Conservation (phyloP, 1,140 invertebrate species). For the Lethrus apterus region DNA sequence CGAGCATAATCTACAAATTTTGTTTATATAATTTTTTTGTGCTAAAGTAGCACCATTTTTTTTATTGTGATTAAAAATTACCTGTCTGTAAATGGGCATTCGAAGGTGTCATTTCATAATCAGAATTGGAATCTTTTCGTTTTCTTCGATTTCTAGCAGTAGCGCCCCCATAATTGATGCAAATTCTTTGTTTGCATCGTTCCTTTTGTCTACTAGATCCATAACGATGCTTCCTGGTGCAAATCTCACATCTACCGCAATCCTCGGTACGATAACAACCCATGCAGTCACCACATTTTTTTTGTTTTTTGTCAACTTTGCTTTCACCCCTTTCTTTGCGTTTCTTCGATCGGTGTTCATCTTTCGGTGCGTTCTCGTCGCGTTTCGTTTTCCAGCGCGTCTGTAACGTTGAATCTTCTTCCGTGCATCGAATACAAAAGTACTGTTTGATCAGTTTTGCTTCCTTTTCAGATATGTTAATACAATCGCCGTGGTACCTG, state of each 20-base stretch:
- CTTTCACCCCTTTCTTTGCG: constrained; percentile 39
- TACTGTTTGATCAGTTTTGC: constrained; percentile 91
- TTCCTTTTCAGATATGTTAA: constrained; percentile 88
- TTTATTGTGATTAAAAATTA: no score
- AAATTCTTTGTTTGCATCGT: constrained; percentile 56
- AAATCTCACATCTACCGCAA: constrained; percentile 80
- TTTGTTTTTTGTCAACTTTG: constrained; percentile 38
- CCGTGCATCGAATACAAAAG: constrained; percentile 78
- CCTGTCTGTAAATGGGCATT: constrained; percentile 30
- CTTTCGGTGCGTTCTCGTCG: constrained; percentile 39
- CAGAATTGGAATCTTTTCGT: constrained; percentile 35
- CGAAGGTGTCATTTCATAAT: constrained; percentile 26
- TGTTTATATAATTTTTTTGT: no score
- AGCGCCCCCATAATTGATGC: constrained; percentile 41
- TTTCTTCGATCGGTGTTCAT: constrained; percentile 45
- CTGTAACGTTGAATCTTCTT: constrained; percentile 73
- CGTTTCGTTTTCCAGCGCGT: constrained; percentile 71
- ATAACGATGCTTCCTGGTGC: constrained; percentile 71
- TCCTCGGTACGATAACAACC: constrained; percentile 74
- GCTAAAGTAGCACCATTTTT: no score
- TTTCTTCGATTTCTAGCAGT: constrained; percentile 28
- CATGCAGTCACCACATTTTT: constrained; percentile 74
- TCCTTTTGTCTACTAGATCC: constrained; percentile 63
- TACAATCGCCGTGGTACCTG: constrained; percentile 91
- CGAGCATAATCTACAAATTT: constrained; percentile 41